These are phyloP conservation scores for Jacana jacana DNA, from an alignment of 2,113 vertebrate genomes.

Conservation along the genomic window DNA sequence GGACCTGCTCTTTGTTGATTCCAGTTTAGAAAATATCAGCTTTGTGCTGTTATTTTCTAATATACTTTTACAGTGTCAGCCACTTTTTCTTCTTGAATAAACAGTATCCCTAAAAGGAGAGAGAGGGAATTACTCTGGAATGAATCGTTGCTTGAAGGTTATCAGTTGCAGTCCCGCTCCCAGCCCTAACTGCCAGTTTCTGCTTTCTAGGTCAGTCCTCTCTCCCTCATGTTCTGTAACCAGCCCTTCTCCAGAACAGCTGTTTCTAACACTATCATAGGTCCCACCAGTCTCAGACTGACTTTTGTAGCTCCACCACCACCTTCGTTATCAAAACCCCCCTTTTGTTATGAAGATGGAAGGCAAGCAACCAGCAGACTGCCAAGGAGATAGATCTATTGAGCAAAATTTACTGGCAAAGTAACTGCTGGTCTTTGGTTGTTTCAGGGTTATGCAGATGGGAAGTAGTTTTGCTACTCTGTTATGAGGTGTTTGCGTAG, in stretches of 20 bases:
- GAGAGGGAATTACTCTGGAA: not conserved
- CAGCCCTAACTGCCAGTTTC: not conserved
- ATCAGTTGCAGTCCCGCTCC: not conserved
- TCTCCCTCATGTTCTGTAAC: not conserved
- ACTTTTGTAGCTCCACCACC: not conserved
- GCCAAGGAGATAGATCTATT: not conserved
- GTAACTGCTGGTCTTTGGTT: not conserved
- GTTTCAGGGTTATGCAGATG: not conserved
- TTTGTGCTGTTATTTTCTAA: not conserved
- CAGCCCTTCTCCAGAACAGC: not conserved
- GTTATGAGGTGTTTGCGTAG: not conserved
- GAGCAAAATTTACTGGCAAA: not conserved
- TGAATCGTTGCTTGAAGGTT: not conserved
- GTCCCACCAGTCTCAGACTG: not conserved
- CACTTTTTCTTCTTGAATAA: not conserved
- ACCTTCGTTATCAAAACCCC: not conserved
- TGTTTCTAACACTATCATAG: not conserved
- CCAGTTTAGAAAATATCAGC: not conserved
- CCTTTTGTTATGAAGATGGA: not conserved
- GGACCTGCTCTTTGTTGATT: not conserved
- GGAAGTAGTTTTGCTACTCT: not conserved
- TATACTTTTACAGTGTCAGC: not conserved
- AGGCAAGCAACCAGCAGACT: not conserved
- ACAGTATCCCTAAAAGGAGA: not conserved
- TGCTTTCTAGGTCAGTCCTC: not conserved